A percentile compares a stretch with the other conserved stretches of the same genome.
phyloP scores from a whole-genome alignment of 2,113 vertebrate species.

The Hippocampus zosterae region DNA sequence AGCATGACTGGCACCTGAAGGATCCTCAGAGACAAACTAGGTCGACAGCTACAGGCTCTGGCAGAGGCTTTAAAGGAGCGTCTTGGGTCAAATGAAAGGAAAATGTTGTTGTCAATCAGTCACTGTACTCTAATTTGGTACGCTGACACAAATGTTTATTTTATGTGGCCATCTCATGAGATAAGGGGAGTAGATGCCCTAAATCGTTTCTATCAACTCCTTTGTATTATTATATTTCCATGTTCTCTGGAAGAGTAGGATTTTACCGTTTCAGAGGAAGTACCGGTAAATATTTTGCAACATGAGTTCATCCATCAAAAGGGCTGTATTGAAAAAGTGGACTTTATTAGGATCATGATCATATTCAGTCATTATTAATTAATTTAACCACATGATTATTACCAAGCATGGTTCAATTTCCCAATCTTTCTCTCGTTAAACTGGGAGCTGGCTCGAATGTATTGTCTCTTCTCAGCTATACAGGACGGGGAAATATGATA shows the following conservation, averaged over 20 bases:
- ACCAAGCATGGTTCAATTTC: background rate
- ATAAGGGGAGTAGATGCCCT: background rate
- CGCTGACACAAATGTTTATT: conserved; percentile 5
- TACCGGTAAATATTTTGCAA: background rate
- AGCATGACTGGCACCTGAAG: conserved; percentile 46
- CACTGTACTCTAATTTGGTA: conserved; percentile 9
- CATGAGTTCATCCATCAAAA: background rate
- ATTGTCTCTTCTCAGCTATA: background rate
- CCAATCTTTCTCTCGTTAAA: background rate
- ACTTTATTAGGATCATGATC: background rate
- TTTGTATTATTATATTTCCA: background rate
- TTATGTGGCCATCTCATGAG: conserved; percentile 1
- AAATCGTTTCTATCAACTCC: background rate
- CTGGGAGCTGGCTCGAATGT: background rate
- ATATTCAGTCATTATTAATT: background rate
- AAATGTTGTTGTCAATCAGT: conserved; percentile 38
- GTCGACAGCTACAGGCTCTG: conserved; percentile 54
- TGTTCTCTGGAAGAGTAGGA: background rate
- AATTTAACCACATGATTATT: background rate
- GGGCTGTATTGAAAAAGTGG: background rate
- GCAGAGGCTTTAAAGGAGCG: conserved; percentile 45
- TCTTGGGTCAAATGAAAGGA: conserved; percentile 30
- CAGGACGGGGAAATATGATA: background rate
- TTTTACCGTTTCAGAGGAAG: background rate
- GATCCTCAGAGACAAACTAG: conserved; percentile 55